phyloP scores from a whole-genome alignment of 1,140 invertebrate species.

The Drosophila carrolli region DNA sequence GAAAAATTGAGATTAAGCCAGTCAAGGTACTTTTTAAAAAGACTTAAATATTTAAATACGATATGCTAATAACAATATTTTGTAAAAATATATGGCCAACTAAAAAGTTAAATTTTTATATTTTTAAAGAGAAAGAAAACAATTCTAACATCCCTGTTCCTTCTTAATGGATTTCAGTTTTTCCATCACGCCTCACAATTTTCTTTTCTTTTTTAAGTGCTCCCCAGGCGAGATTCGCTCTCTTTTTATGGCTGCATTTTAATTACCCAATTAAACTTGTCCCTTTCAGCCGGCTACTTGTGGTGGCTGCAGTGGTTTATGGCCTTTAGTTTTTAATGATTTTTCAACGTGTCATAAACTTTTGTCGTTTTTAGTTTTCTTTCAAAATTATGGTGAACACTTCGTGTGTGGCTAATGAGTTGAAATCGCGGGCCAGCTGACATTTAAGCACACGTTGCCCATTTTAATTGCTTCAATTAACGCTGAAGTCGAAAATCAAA shows the following conservation, averaged over 20 bases:
- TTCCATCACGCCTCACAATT: background rate
- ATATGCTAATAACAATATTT: too few species aligned
- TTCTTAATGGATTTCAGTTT: background rate
- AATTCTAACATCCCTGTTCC: background rate
- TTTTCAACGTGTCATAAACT: constrained; percentile 61
- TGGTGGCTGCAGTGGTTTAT: constrained; percentile 19
- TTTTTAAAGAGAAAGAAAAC: background rate
- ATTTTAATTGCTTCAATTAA: constrained; percentile 76
- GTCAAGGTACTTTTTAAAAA: too few species aligned
- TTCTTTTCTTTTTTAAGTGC: constrained; percentile 49
- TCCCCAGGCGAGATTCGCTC: constrained; percentile 25
- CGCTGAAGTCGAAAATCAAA: constrained; percentile 42
- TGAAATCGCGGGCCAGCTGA: constrained; percentile 31
- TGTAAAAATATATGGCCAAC: too few species aligned
- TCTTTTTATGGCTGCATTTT: constrained; percentile 53
- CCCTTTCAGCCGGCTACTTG: constrained; percentile 21
- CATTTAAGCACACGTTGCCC: constrained; percentile 29
- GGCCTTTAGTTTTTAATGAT: constrained; percentile 41
- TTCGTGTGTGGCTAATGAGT: constrained; percentile 73
- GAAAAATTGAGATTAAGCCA: background rate
- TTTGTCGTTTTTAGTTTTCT: constrained; percentile 15
- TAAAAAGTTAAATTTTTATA: background rate
- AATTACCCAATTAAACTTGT: constrained; percentile 70
- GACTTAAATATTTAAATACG: too few species aligned
- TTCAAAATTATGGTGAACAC: constrained; percentile 31